A percentile compares a stretch with the other conserved stretches of the same genome.
These are phyloP conservation scores for Melieria crassipennis DNA, from an alignment of 2,888 invertebrate genomes.

Conservation along the genomic window DNA sequence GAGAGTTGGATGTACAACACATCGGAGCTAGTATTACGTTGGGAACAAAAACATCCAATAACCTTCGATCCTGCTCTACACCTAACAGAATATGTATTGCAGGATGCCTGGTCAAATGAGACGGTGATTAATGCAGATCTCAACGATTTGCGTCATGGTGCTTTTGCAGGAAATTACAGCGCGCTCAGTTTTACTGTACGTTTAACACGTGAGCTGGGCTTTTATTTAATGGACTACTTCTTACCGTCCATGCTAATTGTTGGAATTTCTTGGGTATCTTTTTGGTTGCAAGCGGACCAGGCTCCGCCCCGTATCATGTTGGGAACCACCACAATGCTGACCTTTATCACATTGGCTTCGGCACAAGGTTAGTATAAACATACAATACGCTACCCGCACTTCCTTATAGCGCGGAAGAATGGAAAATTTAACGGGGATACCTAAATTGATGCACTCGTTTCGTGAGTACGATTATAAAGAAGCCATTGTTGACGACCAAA, in stretches of 20 bases:
- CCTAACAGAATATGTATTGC: conserved; percentile 81
- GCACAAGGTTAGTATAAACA: conserved; percentile 71
- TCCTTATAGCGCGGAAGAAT: background rate
- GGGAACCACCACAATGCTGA: conserved; percentile 86
- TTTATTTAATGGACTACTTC: conserved; percentile 89
- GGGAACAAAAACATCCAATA: conserved; percentile 80
- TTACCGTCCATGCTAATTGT: conserved; percentile 88
- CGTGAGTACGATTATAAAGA: no score
- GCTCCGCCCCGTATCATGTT: conserved; percentile 83
- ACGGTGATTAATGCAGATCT: conserved; percentile 76
- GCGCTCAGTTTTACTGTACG: conserved; percentile 82
- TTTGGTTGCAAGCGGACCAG: conserved; percentile 89
- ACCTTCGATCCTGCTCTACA: conserved; percentile 80
- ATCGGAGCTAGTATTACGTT: conserved; percentile 76
- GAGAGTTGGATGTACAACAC: conserved; percentile 89
- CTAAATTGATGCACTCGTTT: no score
- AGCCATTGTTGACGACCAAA: no score
- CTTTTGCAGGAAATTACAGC: conserved; percentile 85
- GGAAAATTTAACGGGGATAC: background rate
- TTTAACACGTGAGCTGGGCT: conserved; percentile 83
- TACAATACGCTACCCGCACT: background rate
- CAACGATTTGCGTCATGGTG: conserved; percentile 76
- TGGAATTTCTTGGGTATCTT: conserved; percentile 88
- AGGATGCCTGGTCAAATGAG: conserved; percentile 77
- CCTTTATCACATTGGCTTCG: conserved; percentile 87